These are phyloP conservation scores for Cheilosia vulpina DNA, from an alignment of 2,888 invertebrate genomes.

Conservation along the genomic window DNA sequence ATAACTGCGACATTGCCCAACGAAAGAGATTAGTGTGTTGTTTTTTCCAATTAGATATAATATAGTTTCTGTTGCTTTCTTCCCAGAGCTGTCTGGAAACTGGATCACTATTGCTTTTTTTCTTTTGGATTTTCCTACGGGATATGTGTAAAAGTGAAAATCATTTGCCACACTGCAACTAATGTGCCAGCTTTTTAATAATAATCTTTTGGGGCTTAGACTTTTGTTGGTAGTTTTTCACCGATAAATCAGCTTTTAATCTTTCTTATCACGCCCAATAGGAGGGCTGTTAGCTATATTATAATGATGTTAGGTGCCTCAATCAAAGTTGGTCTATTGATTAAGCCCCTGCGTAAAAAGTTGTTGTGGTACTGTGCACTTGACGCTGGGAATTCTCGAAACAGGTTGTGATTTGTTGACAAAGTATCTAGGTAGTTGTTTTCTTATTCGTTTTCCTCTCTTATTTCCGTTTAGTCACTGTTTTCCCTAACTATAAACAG, in stretches of 20 bases:
- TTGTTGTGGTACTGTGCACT: slow-evolving; percentile 17
- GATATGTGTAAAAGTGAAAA: slow-evolving; percentile 66
- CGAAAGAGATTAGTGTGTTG: slow-evolving; percentile 60
- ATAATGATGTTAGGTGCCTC: slow-evolving; percentile 10
- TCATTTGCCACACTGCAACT: slow-evolving; percentile 32
- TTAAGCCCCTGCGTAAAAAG: background rate
- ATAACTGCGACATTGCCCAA: slow-evolving; percentile 71
- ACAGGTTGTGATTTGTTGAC: slow-evolving; percentile 72
- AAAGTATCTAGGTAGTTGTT: slow-evolving; percentile 9
- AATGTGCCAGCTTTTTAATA: slow-evolving; percentile 41
- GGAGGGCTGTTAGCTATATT: background rate
- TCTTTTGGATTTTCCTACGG: slow-evolving; percentile 28
- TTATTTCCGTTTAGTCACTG: slow-evolving; percentile 52
- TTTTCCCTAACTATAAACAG: slow-evolving; percentile 39
- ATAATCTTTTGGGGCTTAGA: slow-evolving; percentile 27
- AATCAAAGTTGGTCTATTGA: slow-evolving; percentile 29
- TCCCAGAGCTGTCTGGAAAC: slow-evolving; percentile 23
- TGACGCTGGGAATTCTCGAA: slow-evolving; percentile 47
- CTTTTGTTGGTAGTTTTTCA: slow-evolving; percentile 31
- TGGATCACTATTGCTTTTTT: slow-evolving; percentile 49
- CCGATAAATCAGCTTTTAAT: slow-evolving; percentile 35
- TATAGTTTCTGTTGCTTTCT: slow-evolving; percentile 26
- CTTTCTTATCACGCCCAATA: slow-evolving; percentile 45
- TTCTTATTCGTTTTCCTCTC: slow-evolving; percentile 14
- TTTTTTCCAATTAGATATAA: slow-evolving; percentile 44